phyloP scores from a whole-genome alignment of 2,888 invertebrate genomes.

The Thera obeliscata region DNA sequence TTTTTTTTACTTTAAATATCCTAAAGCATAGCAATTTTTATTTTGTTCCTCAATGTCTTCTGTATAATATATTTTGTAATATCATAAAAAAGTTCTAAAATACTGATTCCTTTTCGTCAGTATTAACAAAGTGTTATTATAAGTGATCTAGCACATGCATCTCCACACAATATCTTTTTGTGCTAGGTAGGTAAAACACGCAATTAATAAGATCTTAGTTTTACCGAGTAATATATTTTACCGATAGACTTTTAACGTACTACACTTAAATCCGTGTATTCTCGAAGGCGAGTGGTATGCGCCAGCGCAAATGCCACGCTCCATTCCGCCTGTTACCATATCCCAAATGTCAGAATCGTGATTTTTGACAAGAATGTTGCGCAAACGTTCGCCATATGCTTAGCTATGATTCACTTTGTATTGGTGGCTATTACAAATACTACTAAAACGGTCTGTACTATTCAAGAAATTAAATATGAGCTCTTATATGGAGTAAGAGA shows the following conservation, averaged over 20 bases:
- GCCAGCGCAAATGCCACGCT: slow-evolving; percentile 74
- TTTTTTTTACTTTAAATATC: no score
- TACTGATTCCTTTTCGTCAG: no score
- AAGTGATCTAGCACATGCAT: no score
- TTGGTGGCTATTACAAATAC: slow-evolving; percentile 32
- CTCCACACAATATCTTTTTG: no score
- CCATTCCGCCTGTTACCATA: slow-evolving; percentile 70
- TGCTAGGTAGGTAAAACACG: no score
- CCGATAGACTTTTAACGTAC: slow-evolving; percentile 10
- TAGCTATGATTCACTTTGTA: slow-evolving; percentile 44
- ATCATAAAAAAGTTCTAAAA: no score
- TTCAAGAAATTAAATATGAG: not conserved
- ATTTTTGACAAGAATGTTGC: slow-evolving; percentile 78
- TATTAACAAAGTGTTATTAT: no score
- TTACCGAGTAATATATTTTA: not conserved
- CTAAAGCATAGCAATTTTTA: no score
- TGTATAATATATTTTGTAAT: no score
- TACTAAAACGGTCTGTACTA: slow-evolving; percentile 30
- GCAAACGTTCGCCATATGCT: slow-evolving; percentile 60
- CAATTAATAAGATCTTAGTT: no score
- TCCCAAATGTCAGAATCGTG: slow-evolving; percentile 82
- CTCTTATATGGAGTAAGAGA: no score
- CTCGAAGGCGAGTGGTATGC: slow-evolving; percentile 63
- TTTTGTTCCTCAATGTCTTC: no score
- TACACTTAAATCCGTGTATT: slow-evolving; percentile 35